Evolutionary conservation across 35 echinoderm and acorn worm species (phyloP), one percentile per base, ranked within the genome.

Genomic region (Amphiura filiformis): DNA sequence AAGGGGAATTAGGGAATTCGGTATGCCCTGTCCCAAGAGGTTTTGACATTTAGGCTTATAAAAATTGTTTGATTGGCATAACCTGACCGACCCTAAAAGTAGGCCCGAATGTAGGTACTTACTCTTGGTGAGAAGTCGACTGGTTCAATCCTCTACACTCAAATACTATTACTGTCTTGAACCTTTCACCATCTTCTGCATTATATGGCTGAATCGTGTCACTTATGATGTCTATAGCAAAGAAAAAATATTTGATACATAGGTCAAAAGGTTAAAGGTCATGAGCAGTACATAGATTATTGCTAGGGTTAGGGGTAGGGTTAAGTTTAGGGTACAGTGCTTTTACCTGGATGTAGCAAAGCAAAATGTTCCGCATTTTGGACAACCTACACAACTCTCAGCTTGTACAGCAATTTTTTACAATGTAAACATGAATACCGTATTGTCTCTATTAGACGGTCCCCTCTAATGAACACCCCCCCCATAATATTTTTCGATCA

Each of bases 81-180:
- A n/a, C n/a, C n/a, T n/a, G n/a, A n/a, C n/a, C n/a, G n/a, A n/a
- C n/a, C n/a, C n/a, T n/a, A n/a, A n/a, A n/a, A n/a, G n/a, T n/a
- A n/a, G n/a, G n/a, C n/a, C n/a, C n/a, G n/a, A 15, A 15, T 61
- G 56, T 15, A n/a, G n/a, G n/a, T n/a, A 90, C 78, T 87, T 88
- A 97, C 95, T 81, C 95, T 92, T 39, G 92, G 92, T 35, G 91
- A 93, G 49, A 87, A 97, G 0, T 97, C 91, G 0, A 93, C 91
- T 32, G 95, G 95, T 39, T 83, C 92, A 93, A 89, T 85, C 95
- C 95, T 88, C 95, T 82, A 47, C 95, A 97, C 33, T 97, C 95
- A 93, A 93, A 97, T 31, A 84, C 80, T 52, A 93, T 88, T 5
- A 97, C 78, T n/a, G 91, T 93, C 76, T 97, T 93, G 39, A 93